phyloP scores from a whole-genome alignment of 2,113 vertebrate species.

The Gobius niger region DNA sequence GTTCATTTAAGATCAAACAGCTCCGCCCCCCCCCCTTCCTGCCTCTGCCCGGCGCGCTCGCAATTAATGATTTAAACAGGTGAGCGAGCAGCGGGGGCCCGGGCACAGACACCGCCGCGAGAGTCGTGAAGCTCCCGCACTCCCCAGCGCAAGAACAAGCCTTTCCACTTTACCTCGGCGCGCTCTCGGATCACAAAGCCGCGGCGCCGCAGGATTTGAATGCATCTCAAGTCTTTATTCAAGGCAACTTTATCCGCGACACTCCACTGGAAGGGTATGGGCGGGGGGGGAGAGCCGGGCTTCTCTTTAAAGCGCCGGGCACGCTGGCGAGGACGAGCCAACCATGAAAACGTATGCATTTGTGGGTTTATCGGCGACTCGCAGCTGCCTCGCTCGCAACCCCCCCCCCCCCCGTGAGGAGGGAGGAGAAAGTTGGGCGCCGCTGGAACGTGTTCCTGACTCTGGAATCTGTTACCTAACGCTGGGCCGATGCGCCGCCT shows the following conservation, averaged over 20 bases:
- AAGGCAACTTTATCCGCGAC: constrained; percentile 65
- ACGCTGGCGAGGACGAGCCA: constrained; percentile 47
- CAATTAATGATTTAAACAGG: constrained; percentile 28
- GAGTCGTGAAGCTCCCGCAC: too few relatives aligned
- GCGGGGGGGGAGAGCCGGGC: constrained; percentile 53
- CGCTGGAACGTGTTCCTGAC: constrained; percentile 50
- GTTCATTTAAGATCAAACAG: constrained; percentile 39
- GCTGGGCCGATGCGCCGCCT: constrained; percentile 30
- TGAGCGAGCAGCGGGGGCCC: not conserved
- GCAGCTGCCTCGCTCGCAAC: constrained; percentile 52
- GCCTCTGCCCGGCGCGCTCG: not conserved
- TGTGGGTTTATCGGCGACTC: constrained; percentile 67
- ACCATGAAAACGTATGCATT: constrained; percentile 66
- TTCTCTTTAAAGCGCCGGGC: constrained; percentile 52
- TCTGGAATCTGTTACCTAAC: constrained; percentile 56
- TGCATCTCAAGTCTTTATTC: constrained; percentile 68
- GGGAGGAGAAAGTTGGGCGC: constrained; percentile 33
- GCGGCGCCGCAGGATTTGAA: constrained; percentile 62
- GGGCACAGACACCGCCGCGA: constrained; percentile 25
- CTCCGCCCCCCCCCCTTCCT: not conserved
- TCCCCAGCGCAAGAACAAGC: constrained; percentile 52
- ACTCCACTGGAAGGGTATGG: constrained; percentile 64
- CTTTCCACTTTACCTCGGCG: constrained; percentile 69
- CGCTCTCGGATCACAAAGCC: constrained; percentile 67
- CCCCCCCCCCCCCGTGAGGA: constrained; percentile 9